Conservation (phyloP, 2,797 vertebrate species). For the Heteromormyrus szaboi region DNA sequence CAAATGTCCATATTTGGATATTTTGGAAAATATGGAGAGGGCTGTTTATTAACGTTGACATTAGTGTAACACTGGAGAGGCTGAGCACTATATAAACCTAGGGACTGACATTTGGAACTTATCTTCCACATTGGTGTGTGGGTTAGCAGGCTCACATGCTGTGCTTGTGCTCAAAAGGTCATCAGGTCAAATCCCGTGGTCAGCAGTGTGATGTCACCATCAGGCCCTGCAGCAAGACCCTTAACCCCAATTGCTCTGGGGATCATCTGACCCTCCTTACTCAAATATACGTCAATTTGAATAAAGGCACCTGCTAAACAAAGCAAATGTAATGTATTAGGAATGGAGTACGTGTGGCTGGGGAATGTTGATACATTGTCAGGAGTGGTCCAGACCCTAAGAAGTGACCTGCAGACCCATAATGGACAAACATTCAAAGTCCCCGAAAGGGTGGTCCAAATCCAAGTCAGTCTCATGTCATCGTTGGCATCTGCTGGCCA, state of each 20-base stretch:
- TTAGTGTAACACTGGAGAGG: slow-evolving; percentile 16
- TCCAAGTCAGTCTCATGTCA: not conserved
- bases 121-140: slow-evolving; percentile 26
- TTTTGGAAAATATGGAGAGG: slow-evolving; percentile 6
- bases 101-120: slow-evolving; percentile 16
- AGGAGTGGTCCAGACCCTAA: not conserved
- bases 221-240: not conserved
- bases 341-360: slow-evolving; percentile 24
- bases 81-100: slow-evolving; percentile 13
- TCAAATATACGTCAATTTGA: not conserved
- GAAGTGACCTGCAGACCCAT: not conserved
- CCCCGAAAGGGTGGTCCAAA: not conserved
- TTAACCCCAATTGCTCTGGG: not conserved
- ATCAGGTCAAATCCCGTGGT: not conserved
- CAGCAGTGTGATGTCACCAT: not conserved
- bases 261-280: not conserved
- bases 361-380: slow-evolving; percentile 14
- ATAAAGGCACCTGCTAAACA: not conserved
- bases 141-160: not conserved
- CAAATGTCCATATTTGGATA: slow-evolving; percentile 25
- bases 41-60: slow-evolving; percentile 18
- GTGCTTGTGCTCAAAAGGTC: not conserved
- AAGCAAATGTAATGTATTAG: not conserved
- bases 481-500: slow-evolving; percentile 15
- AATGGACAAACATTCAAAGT: not conserved